phyloP scores from a whole-genome alignment of 2,797 vertebrate genomes.

The Acipenser oxyrinchus region DNA sequence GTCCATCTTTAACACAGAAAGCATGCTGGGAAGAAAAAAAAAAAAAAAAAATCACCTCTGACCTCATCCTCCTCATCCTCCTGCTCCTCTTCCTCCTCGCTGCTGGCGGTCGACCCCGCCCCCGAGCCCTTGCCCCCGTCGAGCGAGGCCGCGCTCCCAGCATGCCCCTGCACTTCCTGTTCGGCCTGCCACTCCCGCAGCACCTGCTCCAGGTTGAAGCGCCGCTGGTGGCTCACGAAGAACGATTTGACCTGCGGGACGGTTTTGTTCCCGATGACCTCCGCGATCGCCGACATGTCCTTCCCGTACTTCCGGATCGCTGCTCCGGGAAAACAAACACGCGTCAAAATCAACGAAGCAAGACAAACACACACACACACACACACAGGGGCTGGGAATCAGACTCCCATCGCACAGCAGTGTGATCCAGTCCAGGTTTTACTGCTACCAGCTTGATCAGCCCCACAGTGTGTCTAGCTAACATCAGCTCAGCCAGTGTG shows the following conservation, averaged over 20 bases:
- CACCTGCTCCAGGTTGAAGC: conserved; percentile 85
- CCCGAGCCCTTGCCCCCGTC: conserved; percentile 27
- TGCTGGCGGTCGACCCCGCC: conserved; percentile 43
- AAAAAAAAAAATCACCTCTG: neutral
- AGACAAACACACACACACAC: neutral
- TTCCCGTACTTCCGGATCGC: conserved; percentile 82
- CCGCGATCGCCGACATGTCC: conserved; percentile 78
- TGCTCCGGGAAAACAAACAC: conserved; percentile 27
- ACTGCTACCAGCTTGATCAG: too few relatives aligned
- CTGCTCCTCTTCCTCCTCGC: conserved; percentile 46
- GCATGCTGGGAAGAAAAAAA: too few relatives aligned
- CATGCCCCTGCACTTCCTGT: conserved; percentile 59
- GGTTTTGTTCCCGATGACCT: conserved; percentile 84
- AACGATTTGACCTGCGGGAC: conserved; percentile 80
- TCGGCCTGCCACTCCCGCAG: conserved; percentile 85
- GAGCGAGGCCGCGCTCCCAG: conserved; percentile 29
- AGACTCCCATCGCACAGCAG: neutral
- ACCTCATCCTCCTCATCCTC: conserved; percentile 53
- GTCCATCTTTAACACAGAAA: too few relatives aligned
- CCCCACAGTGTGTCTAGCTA: too few relatives aligned
- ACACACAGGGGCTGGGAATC: neutral
- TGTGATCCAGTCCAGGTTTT: too few relatives aligned
- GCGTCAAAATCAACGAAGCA: too few relatives aligned
- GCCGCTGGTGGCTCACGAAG: conserved; percentile 80
- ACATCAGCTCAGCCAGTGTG: too few relatives aligned